Base-by-base conservation (phyloP, 2,797 vertebrate genomes). In the Melanotaenia maccullochi region DNA sequence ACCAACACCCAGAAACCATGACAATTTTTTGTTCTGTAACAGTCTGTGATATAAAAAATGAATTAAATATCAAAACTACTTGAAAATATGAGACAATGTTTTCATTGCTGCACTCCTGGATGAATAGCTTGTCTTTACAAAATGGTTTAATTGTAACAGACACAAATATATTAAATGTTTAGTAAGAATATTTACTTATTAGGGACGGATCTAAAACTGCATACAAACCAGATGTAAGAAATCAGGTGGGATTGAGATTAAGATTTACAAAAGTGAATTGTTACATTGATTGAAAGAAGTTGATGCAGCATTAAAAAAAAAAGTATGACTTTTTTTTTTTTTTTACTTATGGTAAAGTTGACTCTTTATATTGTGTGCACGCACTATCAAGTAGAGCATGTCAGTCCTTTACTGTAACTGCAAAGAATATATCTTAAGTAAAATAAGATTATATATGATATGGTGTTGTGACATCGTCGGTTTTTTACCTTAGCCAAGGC, bases 191-290 rank as follows among this genome's bases (percentile, higher is more conserved):
- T 47, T 9, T 47, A 7, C 70, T 73, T 63, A 30, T 58, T 32
- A 28, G 58, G 42, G 65, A 69, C 75, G 72, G 68, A 12, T 67
- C 76, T 76, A 64, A 73, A 74, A 63, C 66, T 51, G 63, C 18
- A 8, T 61, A 72, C 73, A 52, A 57, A 67, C 16, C 63, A 32
- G 44, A 65, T 33, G 55, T 62, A 35, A 63, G 20, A 35, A 9
- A n/a, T 49, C 44, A 49, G 2, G 7, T 49, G 8, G 44, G 20
- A 49, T 22, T 49, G 2, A 49, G 8, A n/a, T n/a, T 1, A 1
- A 63, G 38, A 67, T 40, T 40, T 64, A n/a, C 44, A 62, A 56
- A 51, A 60, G 12, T 42, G 59, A 78, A n/a, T 47, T 74, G 65
- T 40, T 4, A 13, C 55, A 71, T 40, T 20, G 18, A 58, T 7